Evolutionary conservation across 2,888 invertebrate genomes (phyloP), one percentile per base, ranked within the genome.

Genomic region (Ornithoptera priamus): DNA sequence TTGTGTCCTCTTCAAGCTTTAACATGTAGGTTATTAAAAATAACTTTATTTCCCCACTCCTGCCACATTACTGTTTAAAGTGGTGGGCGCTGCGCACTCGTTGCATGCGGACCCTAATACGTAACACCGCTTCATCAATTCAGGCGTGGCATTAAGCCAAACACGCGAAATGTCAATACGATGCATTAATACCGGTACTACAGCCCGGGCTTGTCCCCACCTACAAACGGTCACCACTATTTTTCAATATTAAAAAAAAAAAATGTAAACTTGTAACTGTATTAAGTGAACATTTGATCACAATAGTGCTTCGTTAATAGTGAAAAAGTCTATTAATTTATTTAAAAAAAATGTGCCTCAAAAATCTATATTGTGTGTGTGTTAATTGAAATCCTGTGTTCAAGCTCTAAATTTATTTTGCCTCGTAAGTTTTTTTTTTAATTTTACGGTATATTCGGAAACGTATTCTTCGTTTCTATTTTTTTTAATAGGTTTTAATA

Each of bases 101-200:
- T 60, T 73, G 71, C 70, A 69, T 65, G 69, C 68, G 70, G 68
- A 71, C 72, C 73, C 65, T 72, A 79, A 83, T 78, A 85, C 87
- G 86, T 84, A 71, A 71, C 67, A 88, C 86, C 85, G 88, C 86
- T 83, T 84, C 83, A 84, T 82, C 82, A 80, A 85, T 83, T 84
- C 84, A 82, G 79, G 79, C 75, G 82, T 85, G 92, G 91, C 89
- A 69, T 67, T 18, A 72, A 76, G 89, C 92, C 92, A 91, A 82
- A 75, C 81, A 76, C 81, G 82, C 85, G 80, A 90, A 92, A 92
- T 92, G 92, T 92, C 92, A 91, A 91, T 90, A 89, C 87, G 85
- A 85, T 87, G 87, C 88, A 88, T 85, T 89, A 89, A 88, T 85
- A 81, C 85, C 81, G 84, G 83, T 81, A 81, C 85, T 76, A 80